Conservation (phyloP, 2,797 vertebrate species). For the Neostethus bicornis region DNA sequence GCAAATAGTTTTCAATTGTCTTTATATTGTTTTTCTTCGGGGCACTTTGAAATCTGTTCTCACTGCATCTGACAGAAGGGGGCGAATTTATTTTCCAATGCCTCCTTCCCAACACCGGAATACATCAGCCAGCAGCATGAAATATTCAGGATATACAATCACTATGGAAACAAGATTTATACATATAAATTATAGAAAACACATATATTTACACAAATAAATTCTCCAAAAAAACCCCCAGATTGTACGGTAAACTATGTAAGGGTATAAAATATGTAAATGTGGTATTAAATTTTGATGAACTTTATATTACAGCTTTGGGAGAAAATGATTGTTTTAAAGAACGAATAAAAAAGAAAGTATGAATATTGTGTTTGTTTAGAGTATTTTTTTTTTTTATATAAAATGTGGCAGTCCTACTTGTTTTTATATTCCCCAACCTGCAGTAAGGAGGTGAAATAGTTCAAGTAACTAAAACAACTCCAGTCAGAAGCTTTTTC, state of each 20-base stretch:
- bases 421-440: constrained; percentile 48
- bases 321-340: constrained; percentile 1
- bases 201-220: constrained; percentile 10
- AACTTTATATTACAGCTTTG: neutral
- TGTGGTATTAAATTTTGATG: constrained; percentile 11
- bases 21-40: constrained; percentile 30
- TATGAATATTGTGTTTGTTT: constrained; percentile 21
- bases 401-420: constrained; percentile 34
- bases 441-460: constrained; percentile 45
- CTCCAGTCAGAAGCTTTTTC: constrained; percentile 42
- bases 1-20: constrained; percentile 29
- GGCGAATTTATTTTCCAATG: constrained; percentile 17
- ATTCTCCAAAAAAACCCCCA: constrained; percentile 1
- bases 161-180: constrained; percentile 24
- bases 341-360: neutral
- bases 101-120: constrained; percentile 13
- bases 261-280: neutral
- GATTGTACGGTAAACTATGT: neutral
- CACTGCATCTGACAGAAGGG: constrained; percentile 12
- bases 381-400: constrained; percentile 26
- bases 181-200: constrained; percentile 8
- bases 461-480: constrained; percentile 63
- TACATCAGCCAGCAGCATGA: constrained; percentile 7
- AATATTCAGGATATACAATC: constrained; percentile 14
- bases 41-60: constrained; percentile 22